phyloP scores from a whole-genome alignment of 2,113 vertebrate species.

The Paraplagusia blochii region DNA sequence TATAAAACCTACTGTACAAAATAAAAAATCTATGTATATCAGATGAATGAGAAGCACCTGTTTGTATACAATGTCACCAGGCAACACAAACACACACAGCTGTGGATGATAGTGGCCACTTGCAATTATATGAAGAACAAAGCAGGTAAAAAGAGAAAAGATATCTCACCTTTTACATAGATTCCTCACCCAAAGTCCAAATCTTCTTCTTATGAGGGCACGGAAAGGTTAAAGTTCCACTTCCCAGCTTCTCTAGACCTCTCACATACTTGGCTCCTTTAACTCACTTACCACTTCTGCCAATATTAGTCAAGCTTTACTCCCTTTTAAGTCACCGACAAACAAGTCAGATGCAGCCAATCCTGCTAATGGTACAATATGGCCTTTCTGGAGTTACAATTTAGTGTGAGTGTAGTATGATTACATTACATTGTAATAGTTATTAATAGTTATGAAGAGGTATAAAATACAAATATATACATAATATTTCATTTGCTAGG shows the following conservation, averaged over 20 bases:
- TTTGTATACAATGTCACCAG: conserved; percentile 28
- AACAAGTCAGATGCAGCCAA: not conserved
- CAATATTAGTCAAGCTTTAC: conserved; percentile 11
- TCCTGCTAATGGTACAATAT: not conserved
- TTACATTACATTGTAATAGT: no score
- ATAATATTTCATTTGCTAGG: no score
- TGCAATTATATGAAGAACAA: conserved; percentile 36
- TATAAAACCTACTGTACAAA: not conserved
- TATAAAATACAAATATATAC: no score
- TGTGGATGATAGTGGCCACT: conserved; percentile 17
- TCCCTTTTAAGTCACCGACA: conserved; percentile 18
- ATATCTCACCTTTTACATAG: conserved; percentile 73
- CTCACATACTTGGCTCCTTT: conserved; percentile 68
- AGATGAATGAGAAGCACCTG: conserved; percentile 3
- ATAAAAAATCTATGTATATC: not conserved
- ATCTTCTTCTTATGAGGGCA: conserved; percentile 74
- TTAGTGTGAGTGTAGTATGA: no score
- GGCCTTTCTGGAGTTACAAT: conserved; percentile 2
- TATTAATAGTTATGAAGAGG: no score
- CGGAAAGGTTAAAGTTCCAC: conserved; percentile 65
- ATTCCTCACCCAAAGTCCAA: conserved; percentile 76
- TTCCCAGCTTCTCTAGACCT: conserved; percentile 58
- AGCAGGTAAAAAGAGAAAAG: conserved; percentile 32
- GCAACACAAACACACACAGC: conserved; percentile 11
- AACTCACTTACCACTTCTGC: conserved; percentile 20